Base-by-base conservation (phyloP, 2,888 invertebrate species). In the Achlya flavicornis region DNA sequence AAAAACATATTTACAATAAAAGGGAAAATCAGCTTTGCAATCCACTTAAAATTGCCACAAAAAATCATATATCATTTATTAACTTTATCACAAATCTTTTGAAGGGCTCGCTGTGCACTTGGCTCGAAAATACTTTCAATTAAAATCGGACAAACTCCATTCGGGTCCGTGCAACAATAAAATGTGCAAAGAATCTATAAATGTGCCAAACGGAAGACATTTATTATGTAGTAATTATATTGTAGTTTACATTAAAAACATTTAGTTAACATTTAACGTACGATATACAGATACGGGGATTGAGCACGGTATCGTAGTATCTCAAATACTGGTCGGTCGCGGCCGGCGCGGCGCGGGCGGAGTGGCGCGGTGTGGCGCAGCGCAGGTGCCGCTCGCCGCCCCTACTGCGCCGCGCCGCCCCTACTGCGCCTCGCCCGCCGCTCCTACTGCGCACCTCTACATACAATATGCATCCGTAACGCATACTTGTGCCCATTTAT, bases 161-260 rank as follows among this genome's bases (percentile, higher is more conserved):
- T 70, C 70, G 76, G 78, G 80, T 77, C 68, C 77, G 88, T 89
- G 88, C 87, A 80, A 80, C 83, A 86, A 86, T 89, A 88, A 88
- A 90, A 86, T 87, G 93, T 94, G 94, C 92, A 85, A 83, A 81
- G 84, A 88, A 81, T 84, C 85, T 89, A 89, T 87, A 88, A 91
- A 89, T 86, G 94, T 94, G 94, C 91, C 88, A 75, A 94, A 94
- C 94, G 94, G 94, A 94, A 94, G 94, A 94, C 94, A 88, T 92
- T 90, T 81, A 98, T 97, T 88, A 97, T 41, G 41, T 98, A 94
- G 98, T 96, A 95, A 98, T 98, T 94, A 97, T 96, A 95, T 97
- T 97, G 95, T 97, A 97, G 82, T 85, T 87, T 81, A 88, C 79
- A 81, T 81, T 83, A 75, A 84, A 88, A 92, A 89, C 85, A 85